These are phyloP conservation scores for Pimpla rufipes DNA, from an alignment of 2,888 invertebrate species.

Conservation along the genomic window DNA sequence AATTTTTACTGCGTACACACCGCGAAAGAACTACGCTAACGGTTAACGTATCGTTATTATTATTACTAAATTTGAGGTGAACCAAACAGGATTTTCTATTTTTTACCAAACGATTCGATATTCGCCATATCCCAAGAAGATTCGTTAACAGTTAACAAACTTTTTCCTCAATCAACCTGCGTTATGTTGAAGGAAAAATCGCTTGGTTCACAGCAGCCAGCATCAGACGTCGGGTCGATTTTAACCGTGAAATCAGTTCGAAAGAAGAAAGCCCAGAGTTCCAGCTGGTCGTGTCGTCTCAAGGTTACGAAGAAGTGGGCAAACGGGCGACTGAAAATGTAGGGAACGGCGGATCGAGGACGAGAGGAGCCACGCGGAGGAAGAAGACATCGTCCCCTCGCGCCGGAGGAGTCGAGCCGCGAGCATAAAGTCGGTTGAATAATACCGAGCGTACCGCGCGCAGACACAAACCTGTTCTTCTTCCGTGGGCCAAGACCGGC, in stretches of 20 bases:
- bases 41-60: no score
- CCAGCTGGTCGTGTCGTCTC: neutral
- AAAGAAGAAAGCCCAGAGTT: neutral
- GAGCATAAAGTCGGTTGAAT: constrained; percentile 19
- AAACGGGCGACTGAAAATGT: neutral
- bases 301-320: neutral
- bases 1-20: no score
- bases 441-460: neutral
- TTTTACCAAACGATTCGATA: no score
- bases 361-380: neutral
- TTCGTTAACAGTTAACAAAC: no score
- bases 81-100: no score
- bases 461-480: constrained; percentile 24
- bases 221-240: neutral
- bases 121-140: no score
- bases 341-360: neutral
- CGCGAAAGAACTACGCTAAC: no score
- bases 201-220: neutral
- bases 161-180: neutral
- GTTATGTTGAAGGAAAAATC: neutral
- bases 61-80: no score
- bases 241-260: neutral
- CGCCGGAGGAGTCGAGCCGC: neutral
- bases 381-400: neutral
- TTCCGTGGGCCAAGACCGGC: constrained; percentile 60